Base-by-base conservation (phyloP, 1,140 invertebrate species). In the Nomia melanderi region DNA sequence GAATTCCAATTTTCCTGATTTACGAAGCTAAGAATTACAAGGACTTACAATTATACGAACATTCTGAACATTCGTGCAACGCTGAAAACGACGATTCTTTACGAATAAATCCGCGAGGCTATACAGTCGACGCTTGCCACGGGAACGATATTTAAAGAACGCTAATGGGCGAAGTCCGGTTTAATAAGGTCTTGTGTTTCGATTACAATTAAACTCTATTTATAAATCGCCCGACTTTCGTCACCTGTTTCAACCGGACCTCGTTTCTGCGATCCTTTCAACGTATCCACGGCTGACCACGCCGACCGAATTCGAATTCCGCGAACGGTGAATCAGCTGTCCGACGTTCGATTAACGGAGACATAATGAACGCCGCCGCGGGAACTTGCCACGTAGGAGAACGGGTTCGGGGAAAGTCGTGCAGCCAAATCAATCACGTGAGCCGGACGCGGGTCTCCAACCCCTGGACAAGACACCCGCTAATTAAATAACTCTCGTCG, bases 401-500 rank as follows among this genome's bases (percentile, higher is more conserved):
- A 29, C 36, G 57, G 31, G 6, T 36, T 39, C 14, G 25, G 17
- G 27, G 8, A 39, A 20, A 59, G 36, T 31, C 64, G 12, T 31
- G 8, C 11, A 12, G 47, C 11, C 7, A n/a, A 39, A 54, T 50
- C 47, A 50, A n/a, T 5, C 47, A 23, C 14, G 4, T 1, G 20
- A n/a, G 2, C 4, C n/a, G 17, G 14, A 50, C 47, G 7, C 47
- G 14, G 2, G 47, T 36, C 33, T 36, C 33, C 33, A 50, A 23
- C 20, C 11, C 23, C 23, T 29, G 5, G 14, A 11, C 12, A 5
- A 23, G 12, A n/a, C n/a, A n/a, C n/a, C n/a, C 14, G 23, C 7
- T 53, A 23, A 73, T 64, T 63, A 73, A 73, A 64, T 73, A 64
- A 63, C n/a, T 29, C 59, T 54, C 39, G 53, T 53, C 44, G 29